Base-by-base conservation (phyloP, 2,113 vertebrate genomes). In the Halcyon malimbica region DNA sequence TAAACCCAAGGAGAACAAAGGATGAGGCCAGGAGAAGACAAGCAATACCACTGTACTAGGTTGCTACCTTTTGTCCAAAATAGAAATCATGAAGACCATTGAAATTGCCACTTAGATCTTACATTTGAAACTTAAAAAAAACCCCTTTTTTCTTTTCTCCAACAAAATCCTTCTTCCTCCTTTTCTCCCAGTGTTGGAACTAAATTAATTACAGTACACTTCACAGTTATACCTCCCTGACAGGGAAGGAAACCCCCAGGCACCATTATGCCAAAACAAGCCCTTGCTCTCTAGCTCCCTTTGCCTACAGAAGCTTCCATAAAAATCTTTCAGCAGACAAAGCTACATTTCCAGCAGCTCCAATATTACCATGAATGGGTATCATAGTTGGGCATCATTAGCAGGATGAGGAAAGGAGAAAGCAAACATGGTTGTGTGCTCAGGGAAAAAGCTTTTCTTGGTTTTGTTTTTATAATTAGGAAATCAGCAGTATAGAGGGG, bases 1-100 rank as follows among this genome's bases (percentile, higher is more conserved):
- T 89, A 89, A 75, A 73, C 39, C 42, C 68, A 81, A 90, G 87
- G 82, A 89, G 75, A 96, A 92, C 70, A 96, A 94, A 75, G 77
- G 50, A 67, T 10, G 5, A 62, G 0, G 4, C 53, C 68, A 39
- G 44, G 28, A 82, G 68, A 92, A 62, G 67, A 51, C 24, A 89
- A 78, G 81, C 0, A 1, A 60, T 63, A 92, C n/a, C 31, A 5
- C 29, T 54, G 51, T 29, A 39, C 24, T 62, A 63, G 53, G n/a
- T 18, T 74, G 51, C 56, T 73, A 42, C 33, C 79, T 75, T 83
- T 70, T 89, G 29, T 87, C 65, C 85, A 63, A 89, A 84, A 81
- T 5, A 76, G 51, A 84, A 89, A 91, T 65, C 48, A 82, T 25
- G 48, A 71, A 93, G 81, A 65, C 75, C 69, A 91, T 13, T 83